These are phyloP conservation scores for Rhinogobius similis DNA, from an alignment of 2,113 vertebrate genomes.

Conservation along the genomic window DNA sequence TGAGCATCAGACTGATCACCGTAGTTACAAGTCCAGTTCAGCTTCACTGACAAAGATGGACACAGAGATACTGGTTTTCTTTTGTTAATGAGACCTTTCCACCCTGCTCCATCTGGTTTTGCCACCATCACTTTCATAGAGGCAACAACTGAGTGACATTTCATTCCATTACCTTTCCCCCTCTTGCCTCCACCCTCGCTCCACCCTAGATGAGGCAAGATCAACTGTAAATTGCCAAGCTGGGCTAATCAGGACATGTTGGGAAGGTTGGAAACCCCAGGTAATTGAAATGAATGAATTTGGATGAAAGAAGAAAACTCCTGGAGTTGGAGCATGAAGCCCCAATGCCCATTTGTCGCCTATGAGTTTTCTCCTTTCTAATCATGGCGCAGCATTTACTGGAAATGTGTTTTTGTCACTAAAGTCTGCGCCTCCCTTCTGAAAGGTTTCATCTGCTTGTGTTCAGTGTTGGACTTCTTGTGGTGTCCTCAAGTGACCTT, in stretches of 20 bases:
- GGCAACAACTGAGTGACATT: constrained; percentile 76
- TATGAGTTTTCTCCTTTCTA: constrained; percentile 26
- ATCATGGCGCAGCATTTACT: constrained; percentile 64
- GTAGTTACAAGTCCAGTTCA: constrained; percentile 4
- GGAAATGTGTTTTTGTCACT: constrained; percentile 55
- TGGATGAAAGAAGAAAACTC: constrained; percentile 61
- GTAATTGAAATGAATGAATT: constrained; percentile 73
- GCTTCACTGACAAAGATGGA: constrained; percentile 18
- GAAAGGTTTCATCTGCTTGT: constrained; percentile 22
- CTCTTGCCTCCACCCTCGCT: constrained; percentile 50
- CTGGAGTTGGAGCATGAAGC: constrained; percentile 41
- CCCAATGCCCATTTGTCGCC: constrained; percentile 38
- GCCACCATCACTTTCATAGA: constrained; percentile 63
- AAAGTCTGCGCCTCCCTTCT: neutral
- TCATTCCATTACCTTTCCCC: constrained; percentile 74
- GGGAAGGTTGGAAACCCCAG: constrained; percentile 55
- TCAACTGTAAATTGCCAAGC: constrained; percentile 77
- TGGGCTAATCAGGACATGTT: constrained; percentile 68
- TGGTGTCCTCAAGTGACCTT: constrained; percentile 58
- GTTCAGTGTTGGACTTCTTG: constrained; percentile 1
- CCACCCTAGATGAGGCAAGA: constrained; percentile 69
- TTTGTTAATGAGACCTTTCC: constrained; percentile 32
- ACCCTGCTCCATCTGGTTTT: constrained; percentile 26
- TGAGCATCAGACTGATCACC: constrained; percentile 16
- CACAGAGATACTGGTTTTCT: constrained; percentile 34